These are phyloP conservation scores for Harpagus bidentatus DNA, from an alignment of 2,113 vertebrate species.

Conservation along the genomic window DNA sequence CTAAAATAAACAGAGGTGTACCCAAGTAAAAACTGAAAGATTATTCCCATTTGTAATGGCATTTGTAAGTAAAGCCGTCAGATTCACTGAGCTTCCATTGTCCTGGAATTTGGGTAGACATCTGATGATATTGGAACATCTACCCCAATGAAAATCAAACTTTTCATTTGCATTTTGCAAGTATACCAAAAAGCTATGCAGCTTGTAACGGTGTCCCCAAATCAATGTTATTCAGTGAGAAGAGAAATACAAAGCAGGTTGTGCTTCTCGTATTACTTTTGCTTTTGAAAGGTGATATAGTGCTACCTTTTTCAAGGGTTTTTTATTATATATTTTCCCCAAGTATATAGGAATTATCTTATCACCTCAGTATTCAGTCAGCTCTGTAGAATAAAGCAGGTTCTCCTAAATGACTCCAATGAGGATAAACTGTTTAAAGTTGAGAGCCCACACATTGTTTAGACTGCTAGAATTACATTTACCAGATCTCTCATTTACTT, in stretches of 20 bases:
- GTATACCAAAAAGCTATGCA: neutral
- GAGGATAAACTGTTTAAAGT: neutral
- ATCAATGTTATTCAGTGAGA: neutral
- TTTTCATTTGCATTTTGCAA: neutral
- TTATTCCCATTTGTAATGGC: neutral
- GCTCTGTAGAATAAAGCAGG: neutral
- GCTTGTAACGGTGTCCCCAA: neutral
- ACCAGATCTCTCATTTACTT: conserved; percentile 6
- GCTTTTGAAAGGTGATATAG: neutral
- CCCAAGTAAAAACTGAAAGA: neutral
- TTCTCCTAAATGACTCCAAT: neutral
- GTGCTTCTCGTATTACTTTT: neutral
- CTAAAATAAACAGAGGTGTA: neutral
- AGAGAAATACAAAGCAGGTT: neutral
- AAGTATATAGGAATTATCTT: neutral
- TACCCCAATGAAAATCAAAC: neutral
- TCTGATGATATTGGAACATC: neutral
- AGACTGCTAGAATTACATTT: conserved; percentile 6
- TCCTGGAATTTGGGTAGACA: neutral
- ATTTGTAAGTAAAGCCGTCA: neutral
- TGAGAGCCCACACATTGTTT: neutral
- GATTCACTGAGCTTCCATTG: neutral
- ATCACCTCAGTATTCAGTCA: neutral
- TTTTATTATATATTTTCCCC: neutral
- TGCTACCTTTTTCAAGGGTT: accelerated